Percentiles rank a stretch among this genome's conserved stretches.
Conservation (phyloP, 30 jellyfish, hydroid and myxozoan species). For the Nemopilema nomurai region DNA sequence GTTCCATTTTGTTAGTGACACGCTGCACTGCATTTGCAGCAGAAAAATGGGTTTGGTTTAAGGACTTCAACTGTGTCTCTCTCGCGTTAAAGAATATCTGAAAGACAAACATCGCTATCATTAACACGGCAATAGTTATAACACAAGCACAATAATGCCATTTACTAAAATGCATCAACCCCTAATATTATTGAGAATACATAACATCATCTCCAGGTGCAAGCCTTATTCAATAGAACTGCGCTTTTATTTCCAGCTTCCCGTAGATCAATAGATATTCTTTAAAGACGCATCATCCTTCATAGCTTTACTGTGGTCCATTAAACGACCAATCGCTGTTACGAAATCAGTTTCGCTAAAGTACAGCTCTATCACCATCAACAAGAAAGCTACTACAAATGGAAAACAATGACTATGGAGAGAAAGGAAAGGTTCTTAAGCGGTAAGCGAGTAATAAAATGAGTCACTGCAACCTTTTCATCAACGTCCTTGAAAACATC, state of each 20-base stretch:
- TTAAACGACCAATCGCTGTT: too few relatives aligned
- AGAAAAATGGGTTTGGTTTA: conserved; percentile 22
- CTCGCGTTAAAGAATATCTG: background rate
- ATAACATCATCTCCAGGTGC: background rate
- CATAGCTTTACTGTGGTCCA: too few relatives aligned
- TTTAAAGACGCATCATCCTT: too few relatives aligned
- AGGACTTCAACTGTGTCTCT: conserved; percentile 16
- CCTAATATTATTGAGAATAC: too few relatives aligned
- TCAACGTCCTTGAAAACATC: conserved; percentile 20
- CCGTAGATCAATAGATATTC: too few relatives aligned
- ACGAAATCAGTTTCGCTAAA: too few relatives aligned
- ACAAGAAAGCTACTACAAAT: background rate
- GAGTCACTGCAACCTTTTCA: conserved; percentile 11
- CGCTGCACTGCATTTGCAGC: conserved; percentile 34
- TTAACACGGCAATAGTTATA: background rate
- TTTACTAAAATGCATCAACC: too few relatives aligned
- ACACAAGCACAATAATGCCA: background rate
- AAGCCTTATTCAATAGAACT: background rate
- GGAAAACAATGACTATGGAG: too few relatives aligned
- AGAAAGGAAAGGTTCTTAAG: too few relatives aligned
- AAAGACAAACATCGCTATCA: background rate
- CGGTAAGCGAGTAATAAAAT: too few relatives aligned
- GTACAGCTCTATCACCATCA: too few relatives aligned
- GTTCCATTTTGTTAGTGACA: conserved; percentile 49
- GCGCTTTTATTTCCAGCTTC: too few relatives aligned